Conservation (phyloP, 1,140 invertebrate genomes). For the Tetraneura akinire region DNA sequence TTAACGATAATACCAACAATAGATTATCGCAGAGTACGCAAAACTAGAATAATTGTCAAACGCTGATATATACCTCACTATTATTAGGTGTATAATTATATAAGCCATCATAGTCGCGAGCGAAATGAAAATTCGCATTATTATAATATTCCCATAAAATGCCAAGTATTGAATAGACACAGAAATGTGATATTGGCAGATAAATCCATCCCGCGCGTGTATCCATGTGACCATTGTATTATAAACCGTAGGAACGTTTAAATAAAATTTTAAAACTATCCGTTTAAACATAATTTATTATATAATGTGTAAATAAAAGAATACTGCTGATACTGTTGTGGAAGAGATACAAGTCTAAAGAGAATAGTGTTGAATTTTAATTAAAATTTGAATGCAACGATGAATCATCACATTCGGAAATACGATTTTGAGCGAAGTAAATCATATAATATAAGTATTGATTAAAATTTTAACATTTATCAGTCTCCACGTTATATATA, state of each 20-base stretch:
- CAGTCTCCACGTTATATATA: too few relatives aligned
- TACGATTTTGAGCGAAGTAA: too few relatives aligned
- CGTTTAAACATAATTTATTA: too few relatives aligned
- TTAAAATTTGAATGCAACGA: too few relatives aligned
- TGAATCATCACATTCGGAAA: too few relatives aligned
- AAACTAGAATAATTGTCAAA: not conserved
- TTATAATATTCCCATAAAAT: not conserved
- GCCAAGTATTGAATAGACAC: not conserved
- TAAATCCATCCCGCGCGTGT: not conserved
- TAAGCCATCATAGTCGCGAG: not conserved
- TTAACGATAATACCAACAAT: slow-evolving; percentile 16
- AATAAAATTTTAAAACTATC: too few relatives aligned
- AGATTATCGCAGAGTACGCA: not conserved
- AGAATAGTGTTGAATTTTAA: too few relatives aligned
- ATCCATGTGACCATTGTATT: not conserved
- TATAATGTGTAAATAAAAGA: too few relatives aligned
- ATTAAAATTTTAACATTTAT: too few relatives aligned
- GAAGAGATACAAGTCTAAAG: too few relatives aligned
- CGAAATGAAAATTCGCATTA: not conserved
- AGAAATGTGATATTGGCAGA: not conserved
- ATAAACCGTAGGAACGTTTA: not conserved
- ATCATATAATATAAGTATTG: too few relatives aligned
- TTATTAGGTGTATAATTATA: not conserved
- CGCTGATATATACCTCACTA: not conserved
- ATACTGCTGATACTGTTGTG: too few relatives aligned